phyloP scores from a whole-genome alignment of 2,113 vertebrate species.

The Grantiella picta region DNA sequence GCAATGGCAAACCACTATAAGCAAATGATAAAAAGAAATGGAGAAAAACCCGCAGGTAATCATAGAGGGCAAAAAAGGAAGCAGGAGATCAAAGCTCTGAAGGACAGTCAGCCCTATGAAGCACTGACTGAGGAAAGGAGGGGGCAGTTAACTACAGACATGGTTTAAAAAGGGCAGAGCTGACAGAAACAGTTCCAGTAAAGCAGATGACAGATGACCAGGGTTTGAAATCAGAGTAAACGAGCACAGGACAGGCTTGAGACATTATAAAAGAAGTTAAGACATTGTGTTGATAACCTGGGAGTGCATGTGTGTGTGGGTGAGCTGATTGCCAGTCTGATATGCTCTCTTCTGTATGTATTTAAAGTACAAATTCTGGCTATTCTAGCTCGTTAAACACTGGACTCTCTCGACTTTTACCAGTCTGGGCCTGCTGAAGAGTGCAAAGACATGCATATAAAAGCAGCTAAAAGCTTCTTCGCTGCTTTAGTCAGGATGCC shows the following conservation, averaged over 20 bases:
- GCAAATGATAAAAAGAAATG: neutral
- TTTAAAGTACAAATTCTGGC: conserved; percentile 34
- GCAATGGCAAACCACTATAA: neutral
- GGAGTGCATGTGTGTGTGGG: neutral
- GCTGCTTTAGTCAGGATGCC: neutral
- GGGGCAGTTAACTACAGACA: neutral
- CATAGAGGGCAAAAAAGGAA: neutral
- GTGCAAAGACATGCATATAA: neutral
- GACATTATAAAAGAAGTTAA: neutral
- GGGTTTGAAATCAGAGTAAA: neutral
- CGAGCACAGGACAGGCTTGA: neutral
- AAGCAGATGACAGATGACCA: neutral
- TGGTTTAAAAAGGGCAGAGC: neutral
- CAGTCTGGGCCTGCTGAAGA: conserved; percentile 9
- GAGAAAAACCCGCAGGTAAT: neutral
- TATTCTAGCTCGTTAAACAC: conserved; percentile 14
- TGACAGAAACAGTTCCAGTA: neutral
- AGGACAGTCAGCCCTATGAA: neutral
- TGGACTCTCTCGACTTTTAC: neutral
- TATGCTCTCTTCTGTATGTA: neutral
- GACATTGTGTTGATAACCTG: neutral
- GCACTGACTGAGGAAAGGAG: neutral
- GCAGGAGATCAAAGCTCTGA: neutral
- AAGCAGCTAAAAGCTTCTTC: conserved; percentile 1
- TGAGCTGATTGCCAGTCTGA: neutral